Percentiles rank a stretch among this genome's conserved stretches.
These are phyloP conservation scores for Myotis findleyi DNA, from an alignment of 2,797 vertebrate species.

Conservation along the genomic window DNA sequence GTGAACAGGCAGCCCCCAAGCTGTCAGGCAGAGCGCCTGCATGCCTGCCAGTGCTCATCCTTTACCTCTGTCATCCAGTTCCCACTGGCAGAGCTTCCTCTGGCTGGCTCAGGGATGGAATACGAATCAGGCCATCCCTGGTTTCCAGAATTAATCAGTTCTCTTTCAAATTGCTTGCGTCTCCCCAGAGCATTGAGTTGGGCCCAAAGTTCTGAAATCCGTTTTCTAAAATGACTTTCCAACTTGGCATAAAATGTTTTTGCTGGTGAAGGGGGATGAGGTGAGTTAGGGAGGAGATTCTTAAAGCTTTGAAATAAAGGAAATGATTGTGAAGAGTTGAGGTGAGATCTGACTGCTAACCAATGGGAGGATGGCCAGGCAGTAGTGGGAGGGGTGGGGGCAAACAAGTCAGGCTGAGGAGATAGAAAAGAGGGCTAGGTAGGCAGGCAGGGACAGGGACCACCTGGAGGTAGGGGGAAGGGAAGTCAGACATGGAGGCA, in stretches of 20 bases:
- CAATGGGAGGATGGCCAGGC: background rate
- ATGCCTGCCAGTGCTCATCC: background rate
- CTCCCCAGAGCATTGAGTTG: constrained; percentile 7
- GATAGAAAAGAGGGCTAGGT: too few species aligned
- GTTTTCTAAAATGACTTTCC: constrained; percentile 57
- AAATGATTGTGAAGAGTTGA: background rate
- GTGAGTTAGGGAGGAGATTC: background rate
- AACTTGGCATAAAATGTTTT: constrained; percentile 30
- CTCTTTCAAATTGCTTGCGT: constrained; percentile 54
- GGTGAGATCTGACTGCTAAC: background rate
- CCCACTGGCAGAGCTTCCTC: constrained; percentile 57
- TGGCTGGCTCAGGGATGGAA: constrained; percentile 45
- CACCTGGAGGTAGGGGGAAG: too few species aligned
- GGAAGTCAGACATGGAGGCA: too few species aligned
- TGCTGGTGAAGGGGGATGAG: background rate
- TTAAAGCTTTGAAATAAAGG: background rate
- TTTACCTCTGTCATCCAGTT: constrained; percentile 62
- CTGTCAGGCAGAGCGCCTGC: background rate
- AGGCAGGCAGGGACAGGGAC: too few species aligned
- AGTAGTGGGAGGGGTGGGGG: rapidly evolving
- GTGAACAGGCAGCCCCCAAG: background rate
- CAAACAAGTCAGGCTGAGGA: rapidly evolving
- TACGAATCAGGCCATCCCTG: constrained; percentile 68
- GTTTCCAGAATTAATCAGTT: constrained; percentile 67
- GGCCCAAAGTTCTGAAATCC: constrained; percentile 25